Conservation (phyloP, 2,797 vertebrate genomes). For the Taenioides sp. region DNA sequence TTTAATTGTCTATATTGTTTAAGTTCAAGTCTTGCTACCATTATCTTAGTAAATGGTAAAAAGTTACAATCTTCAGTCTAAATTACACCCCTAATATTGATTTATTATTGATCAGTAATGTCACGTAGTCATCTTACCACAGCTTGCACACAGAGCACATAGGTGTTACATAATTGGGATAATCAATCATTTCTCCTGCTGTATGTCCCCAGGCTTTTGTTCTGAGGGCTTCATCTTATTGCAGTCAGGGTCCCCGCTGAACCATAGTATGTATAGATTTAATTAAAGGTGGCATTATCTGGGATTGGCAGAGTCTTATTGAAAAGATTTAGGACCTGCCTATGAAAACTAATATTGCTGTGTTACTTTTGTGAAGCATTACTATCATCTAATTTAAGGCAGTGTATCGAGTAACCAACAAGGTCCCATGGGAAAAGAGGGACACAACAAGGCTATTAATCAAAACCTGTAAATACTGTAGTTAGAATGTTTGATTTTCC, state of each 20-base stretch:
- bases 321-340: slow-evolving; percentile 32
- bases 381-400: slow-evolving; percentile 12
- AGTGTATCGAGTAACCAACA: slow-evolving; percentile 16
- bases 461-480: too few relatives aligned
- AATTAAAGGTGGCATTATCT: slow-evolving; percentile 33
- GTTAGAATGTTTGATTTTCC: not conserved
- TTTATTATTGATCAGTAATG: not conserved
- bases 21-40: too few relatives aligned
- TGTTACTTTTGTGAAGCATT: slow-evolving; percentile 36
- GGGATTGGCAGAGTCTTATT: slow-evolving; percentile 51
- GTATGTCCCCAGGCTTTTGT: not conserved
- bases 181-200: not conserved
- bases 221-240: slow-evolving; percentile 7
- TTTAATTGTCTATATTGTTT: too few relatives aligned
- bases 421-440: slow-evolving; percentile 22
- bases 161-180: slow-evolving; percentile 13
- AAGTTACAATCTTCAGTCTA: not conserved
- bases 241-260: slow-evolving; percentile 12
- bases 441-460: slow-evolving; percentile 22
- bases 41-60: not conserved
- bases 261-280: slow-evolving; percentile 22
- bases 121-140: not conserved
- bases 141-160: slow-evolving; percentile 1
- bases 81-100: not conserved
- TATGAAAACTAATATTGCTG: slow-evolving; percentile 53